Evolutionary conservation across 2,797 vertebrate species (phyloP), one percentile per base, ranked within the genome.

Genomic region (Dipus sagitta): DNA sequence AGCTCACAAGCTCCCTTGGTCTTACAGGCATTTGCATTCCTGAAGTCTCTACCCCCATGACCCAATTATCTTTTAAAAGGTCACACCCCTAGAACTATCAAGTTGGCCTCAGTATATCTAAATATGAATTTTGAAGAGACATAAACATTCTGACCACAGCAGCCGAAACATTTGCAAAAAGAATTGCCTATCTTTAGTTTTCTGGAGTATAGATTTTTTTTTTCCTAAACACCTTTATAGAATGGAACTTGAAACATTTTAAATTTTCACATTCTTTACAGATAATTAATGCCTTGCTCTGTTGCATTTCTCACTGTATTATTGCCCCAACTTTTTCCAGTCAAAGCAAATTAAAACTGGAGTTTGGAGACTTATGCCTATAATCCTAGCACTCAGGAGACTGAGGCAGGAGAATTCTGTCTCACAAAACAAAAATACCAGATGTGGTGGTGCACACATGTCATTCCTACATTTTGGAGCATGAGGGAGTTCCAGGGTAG

Each of bases 331-430:
- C 28, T 60, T 92, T 92, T 94, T 52, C 0, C 10, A 24, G 28
- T 88, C 47, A 86, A 30, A 87, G 75, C 24, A 77, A 70, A 62
- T 89, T 72, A 84, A 80, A 92, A 90, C 38, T 88, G 1, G 52
- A 89, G 72, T 89, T 32, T 90, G 4, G 26, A 9, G 8, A 42
- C 68, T 28, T 3, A 1, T 21, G 24, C 11, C 1, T 2, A 67
- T 24, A 74, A 86, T 18, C 10, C 32, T 6, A 23, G 7, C 12
- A 68, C 65, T 26, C 65, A 10, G 70, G 38, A 86, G 38, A 11
- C 52, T 70, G 24, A 85, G 84, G 11, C 84, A 74, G 15, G 17
- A 23, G 7, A 85, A 60, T 34, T 23, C 17, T 38, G 9, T 28
- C 80, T 54, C 28, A 52, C 42, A 47, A 47, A 15, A 47, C 42